Conservation (phyloP, 2,797 vertebrate genomes). For the Myripristis murdjan region DNA sequence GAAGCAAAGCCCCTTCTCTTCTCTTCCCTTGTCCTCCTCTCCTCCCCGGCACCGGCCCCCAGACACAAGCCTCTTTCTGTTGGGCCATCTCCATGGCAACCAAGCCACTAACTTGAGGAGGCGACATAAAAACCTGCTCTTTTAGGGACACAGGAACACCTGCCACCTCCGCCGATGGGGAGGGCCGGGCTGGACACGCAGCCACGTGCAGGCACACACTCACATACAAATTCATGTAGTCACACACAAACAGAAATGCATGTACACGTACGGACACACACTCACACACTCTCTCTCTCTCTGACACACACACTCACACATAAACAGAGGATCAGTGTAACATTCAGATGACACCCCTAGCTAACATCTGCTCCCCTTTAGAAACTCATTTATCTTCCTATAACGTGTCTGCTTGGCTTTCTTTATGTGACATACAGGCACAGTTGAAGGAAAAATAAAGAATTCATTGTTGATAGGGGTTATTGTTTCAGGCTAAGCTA, state of each 20-base stretch:
- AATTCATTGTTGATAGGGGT: constrained; percentile 12
- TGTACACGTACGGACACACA: constrained; percentile 1
- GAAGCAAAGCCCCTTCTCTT: constrained; percentile 72
- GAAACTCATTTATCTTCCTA: constrained; percentile 59
- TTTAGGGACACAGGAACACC: constrained; percentile 88
- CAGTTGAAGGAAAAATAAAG: constrained; percentile 23
- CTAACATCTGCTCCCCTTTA: constrained; percentile 75
- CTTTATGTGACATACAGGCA: constrained; percentile 16
- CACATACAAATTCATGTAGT: constrained; percentile 70
- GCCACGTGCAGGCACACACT: constrained; percentile 72
- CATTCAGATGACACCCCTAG: constrained; percentile 72
- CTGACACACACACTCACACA: constrained; percentile 27
- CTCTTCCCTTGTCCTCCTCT: constrained; percentile 65
- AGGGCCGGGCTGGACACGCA: constrained; percentile 67
- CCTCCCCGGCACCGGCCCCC: constrained; percentile 84
- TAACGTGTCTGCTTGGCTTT: constrained; percentile 44
- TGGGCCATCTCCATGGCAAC: constrained; percentile 87
- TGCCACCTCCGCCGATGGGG: constrained; percentile 84
- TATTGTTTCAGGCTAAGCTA: constrained; percentile 9
- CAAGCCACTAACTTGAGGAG: constrained; percentile 88
- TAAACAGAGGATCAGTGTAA: constrained; percentile 69
- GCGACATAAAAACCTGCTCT: constrained; percentile 89
- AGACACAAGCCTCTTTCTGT: constrained; percentile 91
- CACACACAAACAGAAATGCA: constrained; percentile 19
- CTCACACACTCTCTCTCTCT: neutral